A percentile compares a stretch with the other conserved stretches of the same genome.
Evolutionary conservation across 2,797 vertebrate species (phyloP).

Genomic region (Channa striata): DNA sequence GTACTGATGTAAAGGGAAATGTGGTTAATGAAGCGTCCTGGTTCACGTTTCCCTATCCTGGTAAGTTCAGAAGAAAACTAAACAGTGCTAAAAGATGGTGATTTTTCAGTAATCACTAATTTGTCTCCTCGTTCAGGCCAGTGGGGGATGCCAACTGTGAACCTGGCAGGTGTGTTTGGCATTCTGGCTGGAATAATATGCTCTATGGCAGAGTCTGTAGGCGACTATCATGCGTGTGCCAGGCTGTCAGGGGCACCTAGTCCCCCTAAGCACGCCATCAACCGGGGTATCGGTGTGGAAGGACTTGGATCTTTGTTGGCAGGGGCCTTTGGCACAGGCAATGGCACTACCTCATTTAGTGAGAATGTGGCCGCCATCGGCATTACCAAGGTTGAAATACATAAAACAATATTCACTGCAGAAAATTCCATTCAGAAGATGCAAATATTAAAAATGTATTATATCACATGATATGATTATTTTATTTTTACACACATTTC

Average conservation of each 20-base stretch:
- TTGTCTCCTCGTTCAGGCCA: conserved; percentile 83
- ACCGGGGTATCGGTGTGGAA: conserved; percentile 91
- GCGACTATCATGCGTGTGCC: conserved; percentile 94
- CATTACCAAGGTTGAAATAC: conserved; percentile 90
- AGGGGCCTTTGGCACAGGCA: conserved; percentile 93
- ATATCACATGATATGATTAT: background rate
- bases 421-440: background rate
- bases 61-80: conserved; percentile 65
- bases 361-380: conserved; percentile 94
- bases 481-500: background rate
- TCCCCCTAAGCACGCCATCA: conserved; percentile 91
- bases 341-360: conserved; percentile 94
- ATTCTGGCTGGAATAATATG: conserved; percentile 92
- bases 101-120: background rate
- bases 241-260: conserved; percentile 90
- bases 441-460: background rate
- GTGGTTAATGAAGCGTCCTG: conserved; percentile 88
- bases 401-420: background rate
- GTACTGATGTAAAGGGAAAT: conserved; percentile 89
- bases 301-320: conserved; percentile 92
- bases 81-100: background rate
- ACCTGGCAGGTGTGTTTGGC: conserved; percentile 91
- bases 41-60: conserved; percentile 95
- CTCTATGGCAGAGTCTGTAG: conserved; percentile 95
- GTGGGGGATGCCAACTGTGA: conserved; percentile 92